phyloP scores from a whole-genome alignment of 2,888 invertebrate species.

The Schizotus pectinicornis region DNA sequence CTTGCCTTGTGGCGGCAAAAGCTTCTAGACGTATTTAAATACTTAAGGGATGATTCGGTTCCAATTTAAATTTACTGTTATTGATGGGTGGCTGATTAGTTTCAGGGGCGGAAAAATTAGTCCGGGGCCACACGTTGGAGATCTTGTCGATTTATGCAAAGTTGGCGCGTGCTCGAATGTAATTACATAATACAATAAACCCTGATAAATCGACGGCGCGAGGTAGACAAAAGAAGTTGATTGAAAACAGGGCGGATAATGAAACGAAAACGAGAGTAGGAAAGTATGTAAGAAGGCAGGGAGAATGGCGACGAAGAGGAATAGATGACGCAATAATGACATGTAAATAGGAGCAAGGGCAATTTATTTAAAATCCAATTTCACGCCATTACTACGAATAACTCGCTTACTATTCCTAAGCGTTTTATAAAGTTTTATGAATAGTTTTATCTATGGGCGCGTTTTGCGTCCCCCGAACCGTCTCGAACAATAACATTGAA shows the following conservation, averaged over 20 bases:
- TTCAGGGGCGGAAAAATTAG: no score
- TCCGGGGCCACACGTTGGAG: no score
- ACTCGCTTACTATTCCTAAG: constrained; percentile 45
- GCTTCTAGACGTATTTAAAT: no score
- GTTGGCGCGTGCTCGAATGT: constrained; percentile 2
- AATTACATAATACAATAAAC: constrained; percentile 22
- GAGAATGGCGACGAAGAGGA: constrained; percentile 29
- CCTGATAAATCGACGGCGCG: constrained; percentile 19
- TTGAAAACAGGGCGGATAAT: constrained; percentile 29
- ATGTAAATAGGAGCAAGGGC: constrained; percentile 51
- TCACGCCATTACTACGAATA: constrained; percentile 49
- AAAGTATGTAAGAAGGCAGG: constrained; percentile 17
- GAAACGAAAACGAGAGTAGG: constrained; percentile 27
- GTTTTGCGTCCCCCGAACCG: constrained; percentile 21
- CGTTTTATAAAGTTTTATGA: constrained; percentile 40
- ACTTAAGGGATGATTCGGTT: no score
- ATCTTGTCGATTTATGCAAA: no score
- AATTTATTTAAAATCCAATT: constrained; percentile 53
- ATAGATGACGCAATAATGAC: constrained; percentile 48
- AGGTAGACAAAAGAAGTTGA: constrained; percentile 22
- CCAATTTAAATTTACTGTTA: no score
- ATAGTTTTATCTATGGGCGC: constrained; percentile 35
- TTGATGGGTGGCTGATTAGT: no score
- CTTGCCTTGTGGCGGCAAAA: no score
- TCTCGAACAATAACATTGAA: constrained; percentile 26